phyloP scores from a whole-genome alignment of 2,888 invertebrate genomes.

The Orthosia gracilis region DNA sequence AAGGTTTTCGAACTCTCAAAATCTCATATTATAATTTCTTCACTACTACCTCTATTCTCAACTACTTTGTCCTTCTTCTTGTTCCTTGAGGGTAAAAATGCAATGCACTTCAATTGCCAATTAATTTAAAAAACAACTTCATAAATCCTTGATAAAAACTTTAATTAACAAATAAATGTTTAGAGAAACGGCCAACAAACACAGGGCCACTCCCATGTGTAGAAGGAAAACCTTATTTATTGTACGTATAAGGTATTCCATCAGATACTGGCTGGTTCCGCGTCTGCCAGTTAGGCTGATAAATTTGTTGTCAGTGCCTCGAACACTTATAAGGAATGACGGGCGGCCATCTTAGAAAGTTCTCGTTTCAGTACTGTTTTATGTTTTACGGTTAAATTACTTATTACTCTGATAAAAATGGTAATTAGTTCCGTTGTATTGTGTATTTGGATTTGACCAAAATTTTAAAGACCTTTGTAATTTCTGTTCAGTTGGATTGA shows the following conservation, averaged over 20 bases:
- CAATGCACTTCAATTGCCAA: not conserved
- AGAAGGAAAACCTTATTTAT: conserved; percentile 59
- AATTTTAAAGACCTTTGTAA: not conserved
- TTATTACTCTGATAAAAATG: conserved; percentile 24
- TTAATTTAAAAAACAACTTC: not conserved
- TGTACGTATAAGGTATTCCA: conserved; percentile 51
- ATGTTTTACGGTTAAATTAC: conserved; percentile 47
- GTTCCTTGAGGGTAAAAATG: not conserved
- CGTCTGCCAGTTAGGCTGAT: conserved; percentile 63
- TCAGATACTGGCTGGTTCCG: conserved; percentile 62
- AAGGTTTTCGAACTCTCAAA: too few species aligned
- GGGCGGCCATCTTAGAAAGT: conserved; percentile 65
- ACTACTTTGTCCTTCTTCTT: too few species aligned
- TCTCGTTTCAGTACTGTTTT: conserved; percentile 45
- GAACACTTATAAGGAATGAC: conserved; percentile 61
- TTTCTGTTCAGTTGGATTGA: not conserved
- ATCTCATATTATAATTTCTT: not conserved
- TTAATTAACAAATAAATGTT: conserved; percentile 33
- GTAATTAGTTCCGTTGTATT: conserved; percentile 11
- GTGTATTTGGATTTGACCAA: not conserved
- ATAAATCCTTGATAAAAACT: conserved; percentile 3
- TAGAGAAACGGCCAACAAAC: conserved; percentile 48
- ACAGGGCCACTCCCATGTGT: conserved; percentile 42
- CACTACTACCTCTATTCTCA: too few species aligned
- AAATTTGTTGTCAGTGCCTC: conserved; percentile 63